Percentiles rank a stretch among this genome's conserved stretches.
Conservation (phyloP, 2,888 invertebrate genomes). For the Watsonalla binaria region DNA sequence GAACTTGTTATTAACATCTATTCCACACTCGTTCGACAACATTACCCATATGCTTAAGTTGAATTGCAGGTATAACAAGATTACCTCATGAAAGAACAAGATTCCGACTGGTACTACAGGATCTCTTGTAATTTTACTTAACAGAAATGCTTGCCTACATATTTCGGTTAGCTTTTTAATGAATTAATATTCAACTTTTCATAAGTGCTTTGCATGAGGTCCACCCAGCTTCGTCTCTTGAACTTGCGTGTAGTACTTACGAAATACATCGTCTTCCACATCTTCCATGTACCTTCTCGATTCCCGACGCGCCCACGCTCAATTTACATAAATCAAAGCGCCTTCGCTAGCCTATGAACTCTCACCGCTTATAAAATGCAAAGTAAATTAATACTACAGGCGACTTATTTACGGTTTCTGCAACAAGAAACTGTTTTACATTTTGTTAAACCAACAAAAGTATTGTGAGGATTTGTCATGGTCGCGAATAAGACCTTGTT, state of each 20-base stretch:
- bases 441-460: not conserved
- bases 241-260: too few relatives aligned
- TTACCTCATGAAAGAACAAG: not conserved
- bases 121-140: not conserved
- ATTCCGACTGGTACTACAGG: slow-evolving; percentile 3
- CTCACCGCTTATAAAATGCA: slow-evolving; percentile 28
- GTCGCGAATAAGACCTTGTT: not conserved
- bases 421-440: not conserved
- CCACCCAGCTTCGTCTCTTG: too few relatives aligned
- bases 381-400: slow-evolving; percentile 5
- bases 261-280: too few relatives aligned
- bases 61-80: slow-evolving; percentile 1
- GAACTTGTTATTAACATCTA: slow-evolving; percentile 8
- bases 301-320: slow-evolving; percentile 35
- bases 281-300: slow-evolving; percentile 15
- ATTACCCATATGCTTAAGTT: slow-evolving; percentile 2
- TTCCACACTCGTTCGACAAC: slow-evolving; percentile 5
- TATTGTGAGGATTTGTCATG: not conserved
- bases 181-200: too few relatives aligned
- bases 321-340: slow-evolving; percentile 60
- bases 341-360: slow-evolving; percentile 32
- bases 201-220: too few relatives aligned
- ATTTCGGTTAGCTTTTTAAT: not conserved
- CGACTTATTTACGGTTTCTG: too few relatives aligned
- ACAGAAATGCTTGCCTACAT: not conserved